These are phyloP conservation scores for Prolemur simus DNA, from an alignment of 2,113 vertebrate species.

Conservation along the genomic window DNA sequence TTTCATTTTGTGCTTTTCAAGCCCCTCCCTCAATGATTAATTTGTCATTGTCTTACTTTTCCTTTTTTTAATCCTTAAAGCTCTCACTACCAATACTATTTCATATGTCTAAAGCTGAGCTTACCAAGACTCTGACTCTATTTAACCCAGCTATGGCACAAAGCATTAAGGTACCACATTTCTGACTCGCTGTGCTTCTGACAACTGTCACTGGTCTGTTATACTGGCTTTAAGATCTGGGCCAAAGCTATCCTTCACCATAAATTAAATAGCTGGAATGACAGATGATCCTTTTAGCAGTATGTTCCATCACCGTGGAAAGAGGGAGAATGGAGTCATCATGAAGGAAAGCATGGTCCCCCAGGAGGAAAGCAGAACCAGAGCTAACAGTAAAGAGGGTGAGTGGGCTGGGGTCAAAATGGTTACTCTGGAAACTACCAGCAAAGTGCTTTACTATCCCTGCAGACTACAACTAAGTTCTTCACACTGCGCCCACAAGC, in stretches of 20 bases:
- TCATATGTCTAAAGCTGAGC: not conserved
- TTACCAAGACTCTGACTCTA: constrained; percentile 26
- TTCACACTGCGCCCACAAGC: not conserved
- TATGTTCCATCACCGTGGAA: not conserved
- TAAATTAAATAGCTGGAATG: constrained; percentile 37
- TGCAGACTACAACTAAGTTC: constrained; percentile 3
- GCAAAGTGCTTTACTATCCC: not conserved
- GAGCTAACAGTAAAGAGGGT: not conserved
- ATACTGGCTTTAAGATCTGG: not conserved
- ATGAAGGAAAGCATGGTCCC: not conserved
- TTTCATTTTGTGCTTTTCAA: not conserved
- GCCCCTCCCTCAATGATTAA: not conserved
- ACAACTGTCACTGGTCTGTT: not conserved
- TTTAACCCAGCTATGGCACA: not conserved
- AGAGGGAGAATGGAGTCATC: not conserved
- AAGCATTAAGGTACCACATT: not conserved
- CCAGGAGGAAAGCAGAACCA: not conserved
- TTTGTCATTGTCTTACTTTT: constrained; percentile 10
- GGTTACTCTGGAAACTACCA: not conserved
- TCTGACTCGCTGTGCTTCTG: not conserved
- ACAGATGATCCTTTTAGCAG: constrained; percentile 55
- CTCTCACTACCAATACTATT: not conserved
- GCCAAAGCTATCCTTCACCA: not conserved
- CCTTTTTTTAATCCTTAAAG: constrained; percentile 8
- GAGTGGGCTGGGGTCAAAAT: not conserved